A percentile compares a stretch with the other conserved stretches of the same genome.
Evolutionary conservation across 2,113 vertebrate genomes (phyloP).

Genomic region (Capreolus pygargus): DNA sequence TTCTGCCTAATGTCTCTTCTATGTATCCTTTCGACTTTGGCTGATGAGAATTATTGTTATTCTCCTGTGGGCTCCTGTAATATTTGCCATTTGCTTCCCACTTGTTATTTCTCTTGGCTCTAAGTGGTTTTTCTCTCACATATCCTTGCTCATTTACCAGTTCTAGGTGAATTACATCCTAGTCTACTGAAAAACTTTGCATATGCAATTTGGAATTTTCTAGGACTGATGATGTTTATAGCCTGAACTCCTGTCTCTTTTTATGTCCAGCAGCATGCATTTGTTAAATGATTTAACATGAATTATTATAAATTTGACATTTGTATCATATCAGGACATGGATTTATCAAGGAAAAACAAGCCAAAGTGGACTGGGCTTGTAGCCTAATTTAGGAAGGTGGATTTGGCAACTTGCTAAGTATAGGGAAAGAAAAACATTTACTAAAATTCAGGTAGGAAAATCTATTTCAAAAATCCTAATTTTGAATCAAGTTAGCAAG

Average conservation of each 20-base stretch:
- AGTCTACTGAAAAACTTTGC: background rate
- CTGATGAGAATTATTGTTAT: background rate
- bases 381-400: background rate
- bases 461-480: background rate
- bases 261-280: background rate
- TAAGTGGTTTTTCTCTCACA: background rate
- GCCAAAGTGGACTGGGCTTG: background rate
- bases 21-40: background rate
- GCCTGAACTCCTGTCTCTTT: background rate
- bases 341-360: background rate
- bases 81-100: background rate
- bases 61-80: background rate
- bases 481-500: background rate
- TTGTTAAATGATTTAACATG: background rate
- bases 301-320: background rate
- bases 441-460: background rate
- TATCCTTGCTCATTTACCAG: background rate
- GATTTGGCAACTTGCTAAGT: background rate
- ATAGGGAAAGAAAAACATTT: background rate
- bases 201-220: background rate
- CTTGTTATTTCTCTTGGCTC: background rate
- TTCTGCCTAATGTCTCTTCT: background rate
- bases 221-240: background rate
- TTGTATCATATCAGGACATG: background rate
- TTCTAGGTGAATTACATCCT: background rate